Conservation (phyloP, 35 echinoderm and acorn worm genomes). For the Eucidaris tribuloides region DNA sequence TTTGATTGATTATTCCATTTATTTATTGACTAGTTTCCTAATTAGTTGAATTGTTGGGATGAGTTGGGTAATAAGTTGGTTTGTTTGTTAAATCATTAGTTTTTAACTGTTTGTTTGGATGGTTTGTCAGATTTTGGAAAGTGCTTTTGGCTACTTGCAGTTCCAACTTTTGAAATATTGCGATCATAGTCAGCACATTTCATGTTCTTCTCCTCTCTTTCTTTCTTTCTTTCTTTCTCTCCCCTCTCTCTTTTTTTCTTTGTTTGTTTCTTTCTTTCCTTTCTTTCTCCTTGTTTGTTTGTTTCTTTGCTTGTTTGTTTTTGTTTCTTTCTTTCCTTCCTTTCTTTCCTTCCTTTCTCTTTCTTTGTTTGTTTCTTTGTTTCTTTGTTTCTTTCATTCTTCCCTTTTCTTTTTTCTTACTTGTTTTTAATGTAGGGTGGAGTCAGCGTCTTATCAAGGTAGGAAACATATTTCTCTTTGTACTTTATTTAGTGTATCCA, state of each 20-base stretch:
- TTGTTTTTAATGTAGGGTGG: not conserved
- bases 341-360: not conserved
- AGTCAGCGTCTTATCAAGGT: no score
- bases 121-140: not conserved
- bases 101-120: not conserved
- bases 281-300: not conserved
- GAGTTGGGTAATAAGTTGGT: not conserved
- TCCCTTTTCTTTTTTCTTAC: conserved; percentile 5
- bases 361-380: not conserved
- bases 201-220: not conserved
- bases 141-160: not conserved
- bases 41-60: not conserved
- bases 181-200: not conserved
- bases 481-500: no score
- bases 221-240: not conserved
- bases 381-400: not conserved
- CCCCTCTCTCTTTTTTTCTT: not conserved
- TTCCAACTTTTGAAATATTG: not conserved
- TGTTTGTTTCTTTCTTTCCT: not conserved
- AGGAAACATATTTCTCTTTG: no score
- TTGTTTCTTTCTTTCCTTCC: not conserved
- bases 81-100: not conserved
- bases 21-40: not conserved
- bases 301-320: not conserved
- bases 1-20: no score